Evolutionary conservation across 53 echinoderm and acorn worm genomes (phyloP).

Genomic region (Holothuria leucospilota): DNA sequence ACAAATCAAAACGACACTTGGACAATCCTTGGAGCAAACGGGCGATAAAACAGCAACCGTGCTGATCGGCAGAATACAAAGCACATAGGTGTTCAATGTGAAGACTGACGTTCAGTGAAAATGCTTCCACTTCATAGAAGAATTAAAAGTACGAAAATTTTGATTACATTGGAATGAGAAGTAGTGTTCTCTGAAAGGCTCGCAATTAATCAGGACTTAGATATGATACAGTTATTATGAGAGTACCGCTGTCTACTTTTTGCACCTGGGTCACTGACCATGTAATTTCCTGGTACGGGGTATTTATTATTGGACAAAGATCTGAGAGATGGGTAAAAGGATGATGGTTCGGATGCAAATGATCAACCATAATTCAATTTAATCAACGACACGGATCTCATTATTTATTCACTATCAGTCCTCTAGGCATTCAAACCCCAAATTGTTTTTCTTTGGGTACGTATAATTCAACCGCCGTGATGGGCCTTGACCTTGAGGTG

Average conservation of each 20-base stretch:
- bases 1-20: conserved; percentile 45
- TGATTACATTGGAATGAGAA: conserved; percentile 45
- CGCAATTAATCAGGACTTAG: conserved; percentile 40
- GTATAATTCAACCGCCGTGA: too few species aligned
- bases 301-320: conserved; percentile 16
- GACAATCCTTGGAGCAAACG: conserved; percentile 44
- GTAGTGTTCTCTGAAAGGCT: conserved; percentile 15
- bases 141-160: conserved; percentile 32
- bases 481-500: too few species aligned
- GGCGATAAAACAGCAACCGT: conserved; percentile 46
- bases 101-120: not conserved
- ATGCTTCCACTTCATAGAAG: conserved; percentile 17
- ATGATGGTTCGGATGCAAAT: conserved; percentile 35
- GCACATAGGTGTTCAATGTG: conserved; percentile 36
- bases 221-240: conserved; percentile 30
- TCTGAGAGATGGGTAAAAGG: not conserved
- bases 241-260: not conserved
- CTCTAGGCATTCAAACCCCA: too few species aligned
- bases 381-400: conserved; percentile 32
- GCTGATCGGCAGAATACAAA: conserved; percentile 43
- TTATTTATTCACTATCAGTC: conserved; percentile 1
- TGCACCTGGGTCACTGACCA: conserved; percentile 35
- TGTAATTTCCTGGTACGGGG: not conserved
- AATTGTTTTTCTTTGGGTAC: too few species aligned
- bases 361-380: conserved; percentile 32